These are phyloP conservation scores for Nephila pilipes DNA, from an alignment of 1,140 invertebrate genomes.

Conservation along the genomic window DNA sequence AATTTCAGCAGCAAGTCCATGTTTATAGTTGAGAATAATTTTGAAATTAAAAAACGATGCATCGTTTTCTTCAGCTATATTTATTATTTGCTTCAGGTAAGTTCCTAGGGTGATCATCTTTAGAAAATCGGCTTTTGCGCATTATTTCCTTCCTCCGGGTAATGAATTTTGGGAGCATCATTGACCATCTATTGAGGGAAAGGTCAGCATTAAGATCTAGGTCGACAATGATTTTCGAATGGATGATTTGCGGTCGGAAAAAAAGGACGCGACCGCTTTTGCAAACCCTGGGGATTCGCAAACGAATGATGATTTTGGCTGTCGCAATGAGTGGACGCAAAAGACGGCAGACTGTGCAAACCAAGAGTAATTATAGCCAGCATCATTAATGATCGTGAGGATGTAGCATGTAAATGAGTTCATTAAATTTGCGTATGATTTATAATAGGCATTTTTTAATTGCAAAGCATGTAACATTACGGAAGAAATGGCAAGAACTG, in stretches of 20 bases:
- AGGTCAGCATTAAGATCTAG: neutral
- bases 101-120: no score
- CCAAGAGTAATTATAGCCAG: neutral
- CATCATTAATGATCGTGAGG: conserved; percentile 1
- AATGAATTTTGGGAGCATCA: neutral
- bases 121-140: no score
- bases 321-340: neutral
- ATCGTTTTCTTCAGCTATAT: no score
- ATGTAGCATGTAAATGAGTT: neutral
- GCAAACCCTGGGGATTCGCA: neutral
- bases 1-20: no score
- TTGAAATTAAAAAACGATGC: no score
- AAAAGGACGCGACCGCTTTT: conserved; percentile 12
- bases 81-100: no score
- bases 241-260: neutral
- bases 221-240: neutral
- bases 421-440: neutral
- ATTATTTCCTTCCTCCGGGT: no score
- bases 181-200: neutral
- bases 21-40: no score
- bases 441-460: neutral
- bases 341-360: neutral
- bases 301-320: conserved; percentile 13
- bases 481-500: no score
- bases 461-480: neutral